Evolutionary conservation across 2,797 vertebrate genomes (phyloP), one percentile per base, ranked within the genome.

Genomic region (Halcyon chelicuti): DNA sequence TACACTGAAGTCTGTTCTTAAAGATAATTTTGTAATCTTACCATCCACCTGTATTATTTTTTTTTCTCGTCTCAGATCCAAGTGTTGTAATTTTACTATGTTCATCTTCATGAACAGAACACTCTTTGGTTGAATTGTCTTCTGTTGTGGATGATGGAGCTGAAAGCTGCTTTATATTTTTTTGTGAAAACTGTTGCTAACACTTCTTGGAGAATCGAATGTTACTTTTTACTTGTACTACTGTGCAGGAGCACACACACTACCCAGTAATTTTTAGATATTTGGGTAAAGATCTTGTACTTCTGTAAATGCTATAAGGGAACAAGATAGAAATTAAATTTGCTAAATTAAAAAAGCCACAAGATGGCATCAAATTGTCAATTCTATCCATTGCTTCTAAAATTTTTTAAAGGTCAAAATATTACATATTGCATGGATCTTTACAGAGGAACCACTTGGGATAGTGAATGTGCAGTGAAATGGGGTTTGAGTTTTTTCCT

Each of bases 321-420:
- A 90, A 37, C 7, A 55, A 66, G 21, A 25, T 21, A 54, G 28
- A 66, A 86, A 89, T 60, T 63, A 63, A 82, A 63, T 92, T 72
- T 44, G 12, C 25, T 23, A 37, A 86, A 81, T 79, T 67, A 74
- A 60, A 75, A 81, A 95, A 94, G 29, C 90, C 83, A 89, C 67
- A 87, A 93, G 92, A 91, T 93, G 90, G 71, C 80, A 95, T 93
- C 66, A 78, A 91, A 62, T 95, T 94, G 44, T 92, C n/a, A 49
- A 9, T 75, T 86, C 66, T 84, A 1, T 80, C 57, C 1, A 0
- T 93, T 88, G 68, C 26, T 78, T 15, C 25, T 72, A 19, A 39
- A 1, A 1, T 29, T 7, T 75, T 74, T 81, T 19, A 31, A 86
- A 68, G 66, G 76, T 90, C 73, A 86, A 49, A 86, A 58, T 80